Evolutionary conservation across 2,888 invertebrate species (phyloP).

Genomic region (Synergus itoensis): DNA sequence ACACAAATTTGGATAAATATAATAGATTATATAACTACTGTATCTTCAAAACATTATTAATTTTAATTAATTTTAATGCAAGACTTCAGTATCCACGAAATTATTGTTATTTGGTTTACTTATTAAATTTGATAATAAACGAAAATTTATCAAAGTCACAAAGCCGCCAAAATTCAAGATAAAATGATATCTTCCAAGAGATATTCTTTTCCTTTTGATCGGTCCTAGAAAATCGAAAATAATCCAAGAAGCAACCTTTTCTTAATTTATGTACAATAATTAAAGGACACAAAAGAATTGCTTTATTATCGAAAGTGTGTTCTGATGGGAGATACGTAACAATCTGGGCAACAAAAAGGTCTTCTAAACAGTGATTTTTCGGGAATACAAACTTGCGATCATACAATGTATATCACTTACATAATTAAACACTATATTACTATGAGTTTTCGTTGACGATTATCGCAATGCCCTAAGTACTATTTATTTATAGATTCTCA

Average conservation of each 20-base stretch:
- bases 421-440: not conserved
- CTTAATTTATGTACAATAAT: conserved; percentile 5
- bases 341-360: not conserved
- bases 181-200: not conserved
- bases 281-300: not conserved
- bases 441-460: not conserved
- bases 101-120: not conserved
- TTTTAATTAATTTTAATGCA: conserved; percentile 15
- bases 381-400: conserved; percentile 9
- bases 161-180: not conserved
- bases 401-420: not conserved
- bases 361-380: conserved; percentile 10
- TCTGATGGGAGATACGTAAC: not conserved
- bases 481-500: not conserved
- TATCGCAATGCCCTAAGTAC: not conserved
- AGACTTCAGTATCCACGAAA: conserved; percentile 19
- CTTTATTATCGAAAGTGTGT: not conserved
- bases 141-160: not conserved
- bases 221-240: not conserved
- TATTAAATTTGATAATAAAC: not conserved
- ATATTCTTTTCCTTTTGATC: not conserved
- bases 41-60: not conserved
- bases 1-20: not conserved
- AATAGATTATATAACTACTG: not conserved
- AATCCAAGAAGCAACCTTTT: conserved; percentile 19